Evolutionary conservation across 1,140 invertebrate species (phyloP).

Genomic region (Belonocnema kinseyi): DNA sequence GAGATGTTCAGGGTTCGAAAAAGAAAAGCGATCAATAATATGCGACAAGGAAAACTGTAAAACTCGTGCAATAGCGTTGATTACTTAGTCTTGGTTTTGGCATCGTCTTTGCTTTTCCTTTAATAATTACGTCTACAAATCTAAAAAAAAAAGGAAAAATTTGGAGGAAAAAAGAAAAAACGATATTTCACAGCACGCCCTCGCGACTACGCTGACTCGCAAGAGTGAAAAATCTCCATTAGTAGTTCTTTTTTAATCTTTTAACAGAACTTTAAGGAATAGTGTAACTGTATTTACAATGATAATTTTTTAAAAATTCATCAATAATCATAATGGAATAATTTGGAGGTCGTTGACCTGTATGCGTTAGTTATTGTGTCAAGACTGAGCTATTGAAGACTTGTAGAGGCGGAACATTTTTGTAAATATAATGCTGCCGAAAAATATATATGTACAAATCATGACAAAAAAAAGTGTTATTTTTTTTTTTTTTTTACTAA

Average conservation of each 20-base stretch:
- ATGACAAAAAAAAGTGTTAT: constrained; percentile 39
- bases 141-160: too few relatives aligned
- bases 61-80: constrained; percentile 28
- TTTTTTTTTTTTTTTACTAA: constrained; percentile 17
- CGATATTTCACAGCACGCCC: neutral
- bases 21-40: neutral
- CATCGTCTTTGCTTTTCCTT: neutral
- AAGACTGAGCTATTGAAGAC: constrained; percentile 72
- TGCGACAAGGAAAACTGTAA: neutral
- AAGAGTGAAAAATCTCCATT: constrained; percentile 10
- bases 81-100: neutral
- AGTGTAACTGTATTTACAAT: constrained; percentile 17
- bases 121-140: neutral
- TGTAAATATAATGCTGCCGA: constrained; percentile 72
- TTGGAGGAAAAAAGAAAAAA: neutral
- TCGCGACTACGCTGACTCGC: neutral
- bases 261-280: constrained; percentile 18
- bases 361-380: constrained; percentile 68
- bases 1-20: neutral
- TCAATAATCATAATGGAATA: constrained; percentile 9
- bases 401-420: constrained; percentile 70
- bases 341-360: constrained; percentile 36
- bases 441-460: constrained; percentile 67
- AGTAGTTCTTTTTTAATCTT: constrained; percentile 26
- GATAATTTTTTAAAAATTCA: constrained; percentile 11